phyloP scores from a whole-genome alignment of 1,140 invertebrate species.

The Euschistus heros region DNA sequence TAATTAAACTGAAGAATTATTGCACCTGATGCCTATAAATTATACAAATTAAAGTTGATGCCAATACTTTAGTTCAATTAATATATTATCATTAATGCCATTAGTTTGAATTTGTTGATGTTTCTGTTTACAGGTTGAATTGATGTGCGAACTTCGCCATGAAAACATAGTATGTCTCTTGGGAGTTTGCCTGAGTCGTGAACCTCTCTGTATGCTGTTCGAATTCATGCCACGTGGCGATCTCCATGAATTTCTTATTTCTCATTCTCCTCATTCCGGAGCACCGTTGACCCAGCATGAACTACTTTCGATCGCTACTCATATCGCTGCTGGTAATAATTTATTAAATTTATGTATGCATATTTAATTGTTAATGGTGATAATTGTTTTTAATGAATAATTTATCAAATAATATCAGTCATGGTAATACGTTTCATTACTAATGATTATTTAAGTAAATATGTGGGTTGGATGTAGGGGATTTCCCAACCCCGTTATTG shows the following conservation, averaged over 20 bases:
- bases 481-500: no score
- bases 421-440: no score
- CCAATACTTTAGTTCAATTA: no score
- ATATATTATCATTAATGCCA: no score
- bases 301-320: constrained; percentile 72
- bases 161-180: constrained; percentile 92
- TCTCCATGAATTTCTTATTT: constrained; percentile 86
- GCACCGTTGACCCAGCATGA: constrained; percentile 64
- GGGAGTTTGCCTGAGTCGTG: constrained; percentile 80
- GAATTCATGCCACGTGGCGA: constrained; percentile 93
- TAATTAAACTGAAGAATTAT: no score
- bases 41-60: no score
- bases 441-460: no score
- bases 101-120: not conserved
- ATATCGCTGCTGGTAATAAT: constrained; percentile 70
- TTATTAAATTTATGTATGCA: not conserved
- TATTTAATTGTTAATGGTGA: not conserved
- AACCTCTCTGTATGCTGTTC: constrained; percentile 91
- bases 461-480: no score
- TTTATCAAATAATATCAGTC: no score
- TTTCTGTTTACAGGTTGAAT: constrained; percentile 51
- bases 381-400: no score
- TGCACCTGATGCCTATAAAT: no score
- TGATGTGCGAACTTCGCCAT: constrained; percentile 88
- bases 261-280: constrained; percentile 69